Evolutionary conservation across 2,113 vertebrate species (phyloP).

Genomic region (Empidonax alnorum): DNA sequence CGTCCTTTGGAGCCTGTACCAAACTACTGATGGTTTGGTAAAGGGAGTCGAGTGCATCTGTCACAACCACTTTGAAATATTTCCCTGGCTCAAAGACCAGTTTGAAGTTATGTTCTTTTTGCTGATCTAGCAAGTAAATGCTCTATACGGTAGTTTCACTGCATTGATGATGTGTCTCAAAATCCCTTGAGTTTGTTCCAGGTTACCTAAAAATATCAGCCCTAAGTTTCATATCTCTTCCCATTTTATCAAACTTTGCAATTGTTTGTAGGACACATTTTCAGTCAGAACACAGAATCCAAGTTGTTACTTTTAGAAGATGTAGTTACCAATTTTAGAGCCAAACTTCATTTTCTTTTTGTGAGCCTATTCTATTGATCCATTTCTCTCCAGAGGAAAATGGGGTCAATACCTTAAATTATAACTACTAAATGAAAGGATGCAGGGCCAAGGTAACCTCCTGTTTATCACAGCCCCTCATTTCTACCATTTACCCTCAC

Average conservation of each 20-base stretch:
- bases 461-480: not conserved
- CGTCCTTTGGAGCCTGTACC: not conserved
- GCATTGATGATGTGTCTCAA: not conserved
- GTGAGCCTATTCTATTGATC: not conserved
- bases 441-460: not conserved
- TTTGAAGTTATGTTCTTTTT: not conserved
- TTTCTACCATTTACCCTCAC: not conserved
- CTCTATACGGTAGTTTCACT: not conserved
- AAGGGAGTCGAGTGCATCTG: not conserved
- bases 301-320: not conserved
- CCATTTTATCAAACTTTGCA: not conserved
- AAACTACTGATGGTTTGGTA: not conserved
- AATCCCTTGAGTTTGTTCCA: not conserved
- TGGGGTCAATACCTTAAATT: not conserved
- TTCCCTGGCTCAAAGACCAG: not conserved
- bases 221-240: not conserved
- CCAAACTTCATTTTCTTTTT: not conserved
- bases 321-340: not conserved
- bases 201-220: not conserved
- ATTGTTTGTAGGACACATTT: not conserved
- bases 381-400: conserved; percentile 15
- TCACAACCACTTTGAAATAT: not conserved
- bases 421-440: not conserved
- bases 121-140: not conserved
- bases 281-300: not conserved